Base-by-base conservation (phyloP, 1,140 invertebrate genomes). In the Cydia pomonella region DNA sequence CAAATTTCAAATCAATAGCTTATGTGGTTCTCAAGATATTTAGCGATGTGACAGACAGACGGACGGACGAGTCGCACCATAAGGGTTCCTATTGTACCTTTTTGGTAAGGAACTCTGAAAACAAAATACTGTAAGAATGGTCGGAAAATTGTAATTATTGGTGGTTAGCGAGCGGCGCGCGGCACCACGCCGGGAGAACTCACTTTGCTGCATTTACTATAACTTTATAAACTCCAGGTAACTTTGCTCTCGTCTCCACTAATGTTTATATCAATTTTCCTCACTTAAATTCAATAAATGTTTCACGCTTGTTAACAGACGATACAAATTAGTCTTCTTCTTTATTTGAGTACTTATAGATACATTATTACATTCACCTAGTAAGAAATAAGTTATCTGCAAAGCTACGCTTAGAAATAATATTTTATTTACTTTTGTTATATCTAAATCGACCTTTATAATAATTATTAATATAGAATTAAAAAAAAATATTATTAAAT, bases 241-340 rank as follows among this genome's bases (percentile, higher is more conserved):
- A 53, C 50, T 53, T 53, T 16, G 50, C 50, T 59, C 53, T 59
- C 53, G 53, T 59, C 53, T 59, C 53, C 53, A 59, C 53, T 59
- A 59, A 59, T 21, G 53, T 59, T 59, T 59, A 59, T 59, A 59
- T 59, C 53, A 59, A 59, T 59, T 59, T 59, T 59, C 21, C 53
- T 59, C 53, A 59, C 53, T 59, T 59, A 59, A 59, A 59, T 59
- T 59, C 53, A 59, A 59, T 59, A 59, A 59, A 59, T 59, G 53
- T 23, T 59, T 59, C 53, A 23, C 21, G 53, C n/a, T 59, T 23
- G 21, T 59, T 59, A 59, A 59, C 53, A 18, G 47, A 23, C 16
- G 53, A 59, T 59, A 23, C 21, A 59, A 59, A 59, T 10, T 21
- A 23, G 9, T 59, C 7, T 59, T 59, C 10, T 23, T n/a, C 50